Evolutionary conservation across 2,797 vertebrate genomes (phyloP).

Genomic region (Alcedo atthis): DNA sequence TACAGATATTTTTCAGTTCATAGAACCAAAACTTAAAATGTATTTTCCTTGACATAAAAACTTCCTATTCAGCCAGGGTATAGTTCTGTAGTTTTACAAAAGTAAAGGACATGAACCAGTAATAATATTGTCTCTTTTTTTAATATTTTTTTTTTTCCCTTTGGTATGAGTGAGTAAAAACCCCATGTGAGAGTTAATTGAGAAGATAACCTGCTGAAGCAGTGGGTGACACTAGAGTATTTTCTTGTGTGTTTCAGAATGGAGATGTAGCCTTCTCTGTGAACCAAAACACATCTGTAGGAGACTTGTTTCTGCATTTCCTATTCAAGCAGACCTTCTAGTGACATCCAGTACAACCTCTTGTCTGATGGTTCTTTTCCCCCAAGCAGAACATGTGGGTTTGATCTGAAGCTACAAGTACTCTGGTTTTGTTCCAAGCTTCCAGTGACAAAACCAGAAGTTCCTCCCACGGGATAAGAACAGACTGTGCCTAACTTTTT

Average conservation of each 20-base stretch:
- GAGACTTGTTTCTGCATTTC: neutral
- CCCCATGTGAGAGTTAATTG: neutral
- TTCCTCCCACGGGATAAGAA: neutral
- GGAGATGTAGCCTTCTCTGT: neutral
- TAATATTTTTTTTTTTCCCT: neutral
- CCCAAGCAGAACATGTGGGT: neutral
- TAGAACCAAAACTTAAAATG: neutral
- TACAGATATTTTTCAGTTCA: neutral
- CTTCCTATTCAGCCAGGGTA: neutral
- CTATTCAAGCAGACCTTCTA: neutral
- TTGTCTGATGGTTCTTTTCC: neutral
- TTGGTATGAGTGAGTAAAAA: neutral
- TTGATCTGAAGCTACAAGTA: neutral
- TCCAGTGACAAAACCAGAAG: neutral
- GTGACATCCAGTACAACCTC: neutral
- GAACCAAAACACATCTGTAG: neutral
- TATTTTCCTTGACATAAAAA: constrained; percentile 11
- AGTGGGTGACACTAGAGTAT: neutral
- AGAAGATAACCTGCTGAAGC: neutral
- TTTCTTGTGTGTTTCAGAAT: neutral
- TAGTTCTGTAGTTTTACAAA: neutral
- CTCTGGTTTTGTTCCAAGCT: neutral
- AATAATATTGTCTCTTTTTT: neutral
- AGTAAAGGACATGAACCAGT: neutral
- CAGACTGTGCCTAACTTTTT: neutral